These are phyloP conservation scores for Porites evermanni DNA, from an alignment of 92 coral and sea anemone genomes.

Conservation along the genomic window DNA sequence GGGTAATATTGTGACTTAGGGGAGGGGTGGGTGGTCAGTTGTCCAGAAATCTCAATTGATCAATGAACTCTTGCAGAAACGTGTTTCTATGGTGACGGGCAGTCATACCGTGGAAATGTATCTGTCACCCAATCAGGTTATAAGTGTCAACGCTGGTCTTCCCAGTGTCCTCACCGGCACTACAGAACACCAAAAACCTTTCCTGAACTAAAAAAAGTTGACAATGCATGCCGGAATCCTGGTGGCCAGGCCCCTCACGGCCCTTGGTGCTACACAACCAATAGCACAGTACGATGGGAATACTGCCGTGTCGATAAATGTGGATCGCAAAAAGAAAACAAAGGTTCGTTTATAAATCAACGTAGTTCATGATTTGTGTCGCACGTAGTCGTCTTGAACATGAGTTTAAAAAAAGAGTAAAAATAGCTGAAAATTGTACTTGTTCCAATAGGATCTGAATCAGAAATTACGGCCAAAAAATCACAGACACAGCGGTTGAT, in stretches of 20 bases:
- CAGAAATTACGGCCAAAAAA: too few relatives aligned
- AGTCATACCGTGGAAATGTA: slow-evolving; percentile 73
- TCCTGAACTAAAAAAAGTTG: slow-evolving; percentile 63
- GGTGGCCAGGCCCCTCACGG: slow-evolving; percentile 81
- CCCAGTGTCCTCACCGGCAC: slow-evolving; percentile 85
- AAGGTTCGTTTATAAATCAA: background rate
- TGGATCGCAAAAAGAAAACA: background rate
- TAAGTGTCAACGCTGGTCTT: slow-evolving; percentile 77
- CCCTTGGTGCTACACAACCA: slow-evolving; percentile 79
- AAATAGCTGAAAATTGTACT: too few relatives aligned
- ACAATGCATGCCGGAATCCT: slow-evolving; percentile 86
- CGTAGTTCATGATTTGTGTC: background rate
- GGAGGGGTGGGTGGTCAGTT: too few relatives aligned
- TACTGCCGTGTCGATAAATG: slow-evolving; percentile 67
- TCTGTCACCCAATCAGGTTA: slow-evolving; percentile 69
- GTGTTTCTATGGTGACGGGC: slow-evolving; percentile 80
- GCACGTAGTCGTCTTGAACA: too few relatives aligned
- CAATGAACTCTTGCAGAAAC: background rate
- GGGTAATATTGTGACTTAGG: too few relatives aligned
- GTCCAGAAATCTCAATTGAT: too few relatives aligned
- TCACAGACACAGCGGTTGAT: too few relatives aligned
- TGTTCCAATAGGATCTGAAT: too few relatives aligned
- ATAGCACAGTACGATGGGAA: slow-evolving; percentile 71
- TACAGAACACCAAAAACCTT: slow-evolving; percentile 47
- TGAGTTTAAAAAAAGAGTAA: too few relatives aligned